These are phyloP conservation scores for Telmatochromis sp. DNA, from an alignment of 2,113 vertebrate genomes.

Conservation along the genomic window DNA sequence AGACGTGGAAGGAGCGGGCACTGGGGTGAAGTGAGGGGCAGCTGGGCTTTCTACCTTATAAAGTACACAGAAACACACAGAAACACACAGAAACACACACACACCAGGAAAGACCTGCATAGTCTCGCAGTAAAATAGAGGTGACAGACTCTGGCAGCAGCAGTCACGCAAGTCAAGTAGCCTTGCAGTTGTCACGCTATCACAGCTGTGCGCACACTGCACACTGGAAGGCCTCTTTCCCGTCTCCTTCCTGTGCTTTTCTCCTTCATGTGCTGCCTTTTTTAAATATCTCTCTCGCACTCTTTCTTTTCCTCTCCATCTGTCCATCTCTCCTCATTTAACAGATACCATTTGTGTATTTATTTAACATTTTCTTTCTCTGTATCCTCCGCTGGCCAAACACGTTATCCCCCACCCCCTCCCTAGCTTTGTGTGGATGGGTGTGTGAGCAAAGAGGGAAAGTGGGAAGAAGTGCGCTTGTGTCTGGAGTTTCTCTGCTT, in stretches of 20 bases:
- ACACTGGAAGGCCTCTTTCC: background rate
- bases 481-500: constrained; percentile 14
- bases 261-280: background rate
- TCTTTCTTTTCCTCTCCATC: background rate
- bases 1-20: background rate
- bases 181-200: constrained; percentile 69
- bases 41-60: background rate
- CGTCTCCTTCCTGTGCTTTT: constrained; percentile 14
- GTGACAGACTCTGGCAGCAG: constrained; percentile 69
- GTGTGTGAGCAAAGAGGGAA: background rate
- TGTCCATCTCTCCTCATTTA: background rate
- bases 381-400: background rate
- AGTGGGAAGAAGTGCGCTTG: background rate
- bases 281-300: background rate
- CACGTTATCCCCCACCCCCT: background rate
- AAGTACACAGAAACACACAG: background rate
- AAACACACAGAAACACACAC: constrained; percentile 1
- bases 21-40: constrained; percentile 16
- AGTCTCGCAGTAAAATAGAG: constrained; percentile 67
- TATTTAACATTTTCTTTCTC: constrained; percentile 1
- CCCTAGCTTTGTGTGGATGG: background rate
- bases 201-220: constrained; percentile 23
- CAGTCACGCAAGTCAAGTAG: constrained; percentile 59
- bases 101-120: constrained; percentile 55
- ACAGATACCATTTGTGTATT: background rate